These are phyloP conservation scores for Melanchra persicariae DNA, from an alignment of 2,888 invertebrate genomes.

Conservation along the genomic window DNA sequence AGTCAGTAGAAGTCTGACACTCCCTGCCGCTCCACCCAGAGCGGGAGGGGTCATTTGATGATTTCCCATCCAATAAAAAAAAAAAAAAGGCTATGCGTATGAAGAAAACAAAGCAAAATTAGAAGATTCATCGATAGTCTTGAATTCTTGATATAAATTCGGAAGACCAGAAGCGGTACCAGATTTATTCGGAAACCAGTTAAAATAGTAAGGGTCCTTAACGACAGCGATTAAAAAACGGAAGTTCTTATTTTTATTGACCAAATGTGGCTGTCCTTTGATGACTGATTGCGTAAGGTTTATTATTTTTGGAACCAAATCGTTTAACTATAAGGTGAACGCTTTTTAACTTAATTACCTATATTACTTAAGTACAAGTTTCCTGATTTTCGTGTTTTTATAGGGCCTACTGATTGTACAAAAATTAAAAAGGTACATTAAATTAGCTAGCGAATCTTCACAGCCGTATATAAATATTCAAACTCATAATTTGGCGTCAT, in stretches of 20 bases:
- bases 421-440: background rate
- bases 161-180: constrained; percentile 5
- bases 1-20: no score
- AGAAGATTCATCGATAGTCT: background rate
- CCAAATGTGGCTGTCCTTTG: constrained; percentile 51
- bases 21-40: no score
- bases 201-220: constrained; percentile 23
- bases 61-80: no score
- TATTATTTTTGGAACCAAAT: constrained; percentile 41
- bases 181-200: constrained; percentile 28
- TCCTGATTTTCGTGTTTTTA: background rate
- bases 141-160: constrained; percentile 18
- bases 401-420: background rate
- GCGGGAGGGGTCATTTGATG: no score
- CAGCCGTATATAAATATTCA: background rate
- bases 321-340: constrained; percentile 8
- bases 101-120: constrained; percentile 3
- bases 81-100: background rate
- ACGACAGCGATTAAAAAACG: constrained; percentile 46
- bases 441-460: background rate
- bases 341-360: constrained; percentile 24
- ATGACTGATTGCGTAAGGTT: constrained; percentile 27
- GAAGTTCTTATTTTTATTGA: constrained; percentile 46
- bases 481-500: no score
- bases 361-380: background rate